Evolutionary conservation across 1,140 invertebrate genomes (phyloP).

Genomic region (Neocloeon triangulifer): DNA sequence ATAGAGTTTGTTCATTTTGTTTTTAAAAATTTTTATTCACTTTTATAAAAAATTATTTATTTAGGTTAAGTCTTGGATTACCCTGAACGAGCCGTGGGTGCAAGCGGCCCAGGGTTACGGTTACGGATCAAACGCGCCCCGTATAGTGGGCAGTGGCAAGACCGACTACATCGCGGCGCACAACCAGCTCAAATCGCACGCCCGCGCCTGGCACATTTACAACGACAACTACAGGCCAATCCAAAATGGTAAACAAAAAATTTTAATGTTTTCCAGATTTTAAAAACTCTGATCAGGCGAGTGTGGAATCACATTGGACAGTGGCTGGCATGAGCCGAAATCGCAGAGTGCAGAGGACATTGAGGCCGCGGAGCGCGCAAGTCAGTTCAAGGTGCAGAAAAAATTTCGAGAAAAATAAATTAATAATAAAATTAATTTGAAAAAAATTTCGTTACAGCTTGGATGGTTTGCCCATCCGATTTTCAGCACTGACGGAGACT

Average conservation of each 20-base stretch:
- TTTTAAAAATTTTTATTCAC: no score
- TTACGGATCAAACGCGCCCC: slow-evolving; percentile 11
- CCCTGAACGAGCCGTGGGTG: slow-evolving; percentile 48
- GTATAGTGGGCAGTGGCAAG: slow-evolving; percentile 24
- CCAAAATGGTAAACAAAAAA: slow-evolving; percentile 35
- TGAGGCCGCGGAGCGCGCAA: slow-evolving; percentile 23
- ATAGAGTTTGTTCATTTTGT: no score
- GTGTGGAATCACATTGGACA: slow-evolving; percentile 33
- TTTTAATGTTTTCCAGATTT: no score
- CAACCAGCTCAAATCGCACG: slow-evolving; percentile 24
- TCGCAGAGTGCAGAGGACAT: slow-evolving; percentile 21
- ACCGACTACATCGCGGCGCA: slow-evolving; percentile 21
- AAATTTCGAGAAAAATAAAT: no score
- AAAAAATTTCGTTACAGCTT: slow-evolving; percentile 22
- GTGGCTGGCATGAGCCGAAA: slow-evolving; percentile 33
- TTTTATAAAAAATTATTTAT: no score
- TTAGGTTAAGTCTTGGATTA: slow-evolving; percentile 40
- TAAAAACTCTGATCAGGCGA: no score
- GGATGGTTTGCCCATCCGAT: slow-evolving; percentile 42
- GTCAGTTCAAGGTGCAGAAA: slow-evolving; percentile 22
- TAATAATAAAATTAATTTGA: no score
- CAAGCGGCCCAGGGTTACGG: slow-evolving; percentile 37
- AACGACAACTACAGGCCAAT: slow-evolving; percentile 28
- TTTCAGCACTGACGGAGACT: slow-evolving; percentile 30
- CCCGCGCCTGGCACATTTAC: slow-evolving; percentile 36